Evolutionary conservation across 2,113 vertebrate genomes (phyloP).

Genomic region (Tachuris rubrigastra): DNA sequence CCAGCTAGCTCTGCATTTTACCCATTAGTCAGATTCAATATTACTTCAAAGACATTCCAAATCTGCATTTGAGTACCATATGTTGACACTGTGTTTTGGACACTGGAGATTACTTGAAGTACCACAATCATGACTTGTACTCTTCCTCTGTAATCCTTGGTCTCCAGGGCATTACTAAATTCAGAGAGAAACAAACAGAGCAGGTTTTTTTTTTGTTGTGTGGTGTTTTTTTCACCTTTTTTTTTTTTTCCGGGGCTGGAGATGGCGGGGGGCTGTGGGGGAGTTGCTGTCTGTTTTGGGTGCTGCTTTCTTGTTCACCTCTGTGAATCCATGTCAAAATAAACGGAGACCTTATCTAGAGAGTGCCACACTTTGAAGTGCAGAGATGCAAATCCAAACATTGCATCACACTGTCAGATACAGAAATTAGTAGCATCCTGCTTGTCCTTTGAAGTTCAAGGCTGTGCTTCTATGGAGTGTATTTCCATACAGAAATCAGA

Average conservation of each 20-base stretch:
- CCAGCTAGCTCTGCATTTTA: neutral
- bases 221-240: neutral
- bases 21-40: constrained; percentile 49
- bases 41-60: constrained; percentile 84
- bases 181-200: constrained; percentile 68
- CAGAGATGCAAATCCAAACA: constrained; percentile 81
- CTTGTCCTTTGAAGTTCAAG: constrained; percentile 82
- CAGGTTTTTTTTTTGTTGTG: neutral
- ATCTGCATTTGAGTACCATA: constrained; percentile 82
- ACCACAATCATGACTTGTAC: constrained; percentile 69
- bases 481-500: constrained; percentile 78
- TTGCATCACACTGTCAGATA: constrained; percentile 79
- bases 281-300: constrained; percentile 68
- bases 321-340: constrained; percentile 85
- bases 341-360: constrained; percentile 80
- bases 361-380: constrained; percentile 83
- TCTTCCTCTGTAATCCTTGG: constrained; percentile 82
- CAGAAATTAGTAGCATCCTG: constrained; percentile 79
- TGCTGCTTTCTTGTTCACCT: constrained; percentile 88
- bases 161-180: constrained; percentile 86
- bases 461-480: constrained; percentile 38
- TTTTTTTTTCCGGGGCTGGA: constrained; percentile 15
- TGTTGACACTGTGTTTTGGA: constrained; percentile 79
- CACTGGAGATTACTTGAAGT: constrained; percentile 80
- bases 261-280: too few species aligned